Evolutionary conservation across 2,113 vertebrate genomes (phyloP).

Genomic region (Sialia sialis): DNA sequence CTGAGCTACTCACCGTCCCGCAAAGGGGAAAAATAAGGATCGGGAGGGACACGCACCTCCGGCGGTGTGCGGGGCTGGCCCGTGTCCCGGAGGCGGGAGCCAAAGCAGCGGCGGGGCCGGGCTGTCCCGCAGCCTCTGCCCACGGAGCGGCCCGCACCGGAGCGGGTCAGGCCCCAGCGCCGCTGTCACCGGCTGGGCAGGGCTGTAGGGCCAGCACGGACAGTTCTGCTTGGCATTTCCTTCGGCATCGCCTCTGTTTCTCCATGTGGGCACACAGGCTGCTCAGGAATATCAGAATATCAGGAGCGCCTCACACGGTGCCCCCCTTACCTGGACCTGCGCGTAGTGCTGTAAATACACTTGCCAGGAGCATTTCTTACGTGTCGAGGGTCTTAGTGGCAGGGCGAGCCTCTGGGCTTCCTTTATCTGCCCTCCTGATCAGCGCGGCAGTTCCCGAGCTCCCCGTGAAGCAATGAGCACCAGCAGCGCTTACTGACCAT

Average conservation of each 20-base stretch:
- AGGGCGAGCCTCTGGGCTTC: neutral
- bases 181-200: neutral
- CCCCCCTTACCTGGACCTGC: fast-evolving
- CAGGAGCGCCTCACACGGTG: fast-evolving
- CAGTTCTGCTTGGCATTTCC: neutral
- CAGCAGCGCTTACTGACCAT: too few species aligned
- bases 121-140: neutral
- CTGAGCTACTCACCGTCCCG: neutral
- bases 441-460: neutral
- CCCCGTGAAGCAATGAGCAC: fast-evolving
- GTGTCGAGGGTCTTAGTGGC: fast-evolving
- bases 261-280: fast-evolving
- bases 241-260: neutral
- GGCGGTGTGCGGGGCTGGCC: neutral
- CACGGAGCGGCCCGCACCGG: fast-evolving
- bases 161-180: neutral
- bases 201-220: fast-evolving
- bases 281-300: fast-evolving
- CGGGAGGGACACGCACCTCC: too few species aligned
- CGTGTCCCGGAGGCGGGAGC: neutral
- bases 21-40: too few species aligned
- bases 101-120: neutral
- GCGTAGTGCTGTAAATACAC: fast-evolving
- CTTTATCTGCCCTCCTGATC: neutral
- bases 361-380: fast-evolving